phyloP scores from a whole-genome alignment of 2,797 vertebrate species.

The Arctocebus calabarensis region DNA sequence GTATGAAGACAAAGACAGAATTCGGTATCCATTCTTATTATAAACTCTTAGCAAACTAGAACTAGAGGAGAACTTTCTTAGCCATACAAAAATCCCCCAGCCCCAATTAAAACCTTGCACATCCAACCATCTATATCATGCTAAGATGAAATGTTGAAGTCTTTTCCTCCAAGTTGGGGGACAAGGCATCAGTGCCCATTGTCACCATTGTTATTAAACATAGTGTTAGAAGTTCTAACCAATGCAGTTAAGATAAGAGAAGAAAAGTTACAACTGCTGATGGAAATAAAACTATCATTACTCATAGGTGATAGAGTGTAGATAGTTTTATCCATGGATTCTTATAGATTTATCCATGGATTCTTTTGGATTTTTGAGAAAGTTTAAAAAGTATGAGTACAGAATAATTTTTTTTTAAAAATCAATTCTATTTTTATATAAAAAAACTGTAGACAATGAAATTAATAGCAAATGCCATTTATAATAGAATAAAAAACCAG shows the following conservation, averaged over 20 bases:
- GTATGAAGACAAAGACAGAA: neutral
- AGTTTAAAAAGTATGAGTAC: neutral
- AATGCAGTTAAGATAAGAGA: neutral
- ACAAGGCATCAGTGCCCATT: neutral
- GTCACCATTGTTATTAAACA: neutral
- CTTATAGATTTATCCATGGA: neutral
- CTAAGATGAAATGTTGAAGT: neutral
- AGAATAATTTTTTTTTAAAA: neutral
- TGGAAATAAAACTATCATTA: neutral
- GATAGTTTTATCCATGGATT: neutral
- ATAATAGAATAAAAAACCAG: conserved; percentile 15
- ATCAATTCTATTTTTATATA: neutral
- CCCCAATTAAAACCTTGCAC: no score
- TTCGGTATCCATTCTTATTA: neutral
- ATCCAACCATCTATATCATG: neutral
- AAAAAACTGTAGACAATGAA: neutral
- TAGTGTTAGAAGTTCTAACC: neutral
- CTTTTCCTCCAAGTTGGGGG: neutral
- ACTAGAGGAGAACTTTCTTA: neutral
- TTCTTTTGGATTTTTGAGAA: conserved; percentile 16
- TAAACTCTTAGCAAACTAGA: conserved; percentile 33
- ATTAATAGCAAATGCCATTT: conserved; percentile 26
- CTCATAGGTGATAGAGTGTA: neutral
- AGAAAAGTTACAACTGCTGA: neutral
- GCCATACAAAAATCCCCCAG: neutral